Conservation (phyloP, 2,797 vertebrate genomes). For the Acanthurus leucopareius region DNA sequence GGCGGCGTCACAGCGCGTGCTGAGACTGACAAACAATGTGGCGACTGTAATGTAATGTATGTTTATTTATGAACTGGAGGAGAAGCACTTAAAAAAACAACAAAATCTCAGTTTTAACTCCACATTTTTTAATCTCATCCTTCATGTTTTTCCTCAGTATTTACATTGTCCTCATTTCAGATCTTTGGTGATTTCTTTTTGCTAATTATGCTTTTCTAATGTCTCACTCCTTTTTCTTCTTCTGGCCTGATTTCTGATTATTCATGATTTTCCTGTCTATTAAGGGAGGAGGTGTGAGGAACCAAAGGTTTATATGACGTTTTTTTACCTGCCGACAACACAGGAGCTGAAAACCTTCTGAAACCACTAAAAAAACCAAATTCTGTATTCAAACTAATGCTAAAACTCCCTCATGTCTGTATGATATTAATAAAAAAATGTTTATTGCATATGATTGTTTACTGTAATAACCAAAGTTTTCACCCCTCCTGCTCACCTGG, state of each 20-base stretch:
- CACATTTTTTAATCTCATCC: background rate
- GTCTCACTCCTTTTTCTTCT: background rate
- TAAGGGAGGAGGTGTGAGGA: too few species aligned
- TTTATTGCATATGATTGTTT: background rate
- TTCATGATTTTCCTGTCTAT: too few species aligned
- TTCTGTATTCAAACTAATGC: background rate
- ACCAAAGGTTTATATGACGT: too few species aligned
- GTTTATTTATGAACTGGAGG: background rate
- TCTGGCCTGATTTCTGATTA: too few species aligned
- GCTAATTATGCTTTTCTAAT: background rate
- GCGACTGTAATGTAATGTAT: background rate
- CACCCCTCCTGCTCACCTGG: background rate
- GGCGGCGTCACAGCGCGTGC: conserved; percentile 34
- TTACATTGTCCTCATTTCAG: background rate
- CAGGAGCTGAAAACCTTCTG: too few species aligned
- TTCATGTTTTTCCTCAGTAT: background rate
- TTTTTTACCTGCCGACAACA: too few species aligned
- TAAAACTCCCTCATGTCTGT: background rate
- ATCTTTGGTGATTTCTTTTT: background rate
- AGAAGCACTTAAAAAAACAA: background rate
- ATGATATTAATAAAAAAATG: background rate
- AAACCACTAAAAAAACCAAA: too few species aligned
- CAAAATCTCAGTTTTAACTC: background rate
- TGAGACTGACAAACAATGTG: conserved; percentile 16
- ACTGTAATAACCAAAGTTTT: background rate